Conservation (phyloP, 2,888 invertebrate genomes). For the Oxycera nigricornis region DNA sequence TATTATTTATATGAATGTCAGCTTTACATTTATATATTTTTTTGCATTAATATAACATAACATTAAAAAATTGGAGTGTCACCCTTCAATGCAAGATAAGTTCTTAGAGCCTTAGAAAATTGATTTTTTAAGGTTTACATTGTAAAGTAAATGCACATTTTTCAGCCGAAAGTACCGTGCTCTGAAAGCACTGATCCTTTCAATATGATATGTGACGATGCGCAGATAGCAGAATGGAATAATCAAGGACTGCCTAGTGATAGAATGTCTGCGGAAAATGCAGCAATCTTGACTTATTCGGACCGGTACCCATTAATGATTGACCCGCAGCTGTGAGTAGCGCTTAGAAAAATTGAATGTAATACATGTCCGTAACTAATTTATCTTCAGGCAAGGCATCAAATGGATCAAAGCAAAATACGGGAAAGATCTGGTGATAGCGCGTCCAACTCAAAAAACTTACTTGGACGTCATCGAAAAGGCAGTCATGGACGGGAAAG, state of each 20-base stretch:
- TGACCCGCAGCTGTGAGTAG: slow-evolving; percentile 80
- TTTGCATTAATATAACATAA: background rate
- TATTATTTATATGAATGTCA: no score
- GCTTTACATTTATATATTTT: background rate
- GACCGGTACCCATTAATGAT: slow-evolving; percentile 95
- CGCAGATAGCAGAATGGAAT: slow-evolving; percentile 92
- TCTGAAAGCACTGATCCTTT: slow-evolving; percentile 83
- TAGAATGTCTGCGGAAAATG: slow-evolving; percentile 94
- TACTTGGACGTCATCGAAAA: slow-evolving; percentile 85
- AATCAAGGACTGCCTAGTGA: slow-evolving; percentile 93
- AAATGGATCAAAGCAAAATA: slow-evolving; percentile 96
- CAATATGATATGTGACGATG: slow-evolving; percentile 88
- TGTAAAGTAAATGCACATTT: no score
- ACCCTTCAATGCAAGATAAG: no score
- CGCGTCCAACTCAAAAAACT: slow-evolving; percentile 80
- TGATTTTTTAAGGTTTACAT: no score
- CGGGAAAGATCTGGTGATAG: slow-evolving; percentile 73
- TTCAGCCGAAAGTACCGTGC: slow-evolving; percentile 76
- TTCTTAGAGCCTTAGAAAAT: no score
- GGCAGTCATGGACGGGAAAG: slow-evolving; percentile 75
- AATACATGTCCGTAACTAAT: slow-evolving; percentile 14
- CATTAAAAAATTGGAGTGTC: no score
- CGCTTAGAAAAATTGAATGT: background rate
- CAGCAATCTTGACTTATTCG: slow-evolving; percentile 87
- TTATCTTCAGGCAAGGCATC: slow-evolving; percentile 73